These are phyloP conservation scores for Pontoporia blainvillei DNA, from an alignment of 2,113 vertebrate species.

Conservation along the genomic window DNA sequence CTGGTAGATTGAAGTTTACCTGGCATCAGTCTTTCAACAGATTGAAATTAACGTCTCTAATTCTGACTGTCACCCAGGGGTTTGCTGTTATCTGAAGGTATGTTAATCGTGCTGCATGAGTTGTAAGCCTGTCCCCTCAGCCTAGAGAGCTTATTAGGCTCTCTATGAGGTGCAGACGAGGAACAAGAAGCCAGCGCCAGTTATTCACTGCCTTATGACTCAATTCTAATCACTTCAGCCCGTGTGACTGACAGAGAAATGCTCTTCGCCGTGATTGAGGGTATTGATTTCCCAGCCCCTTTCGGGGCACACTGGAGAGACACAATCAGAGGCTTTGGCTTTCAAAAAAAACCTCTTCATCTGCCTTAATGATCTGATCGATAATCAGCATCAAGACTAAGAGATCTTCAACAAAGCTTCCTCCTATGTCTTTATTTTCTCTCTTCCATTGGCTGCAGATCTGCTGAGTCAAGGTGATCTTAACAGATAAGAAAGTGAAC, in stretches of 20 bases:
- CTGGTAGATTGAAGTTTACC: neutral
- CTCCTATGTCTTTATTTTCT: slow-evolving; percentile 85
- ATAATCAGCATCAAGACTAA: slow-evolving; percentile 92
- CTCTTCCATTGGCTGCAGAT: slow-evolving; percentile 86
- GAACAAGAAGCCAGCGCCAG: slow-evolving; percentile 85
- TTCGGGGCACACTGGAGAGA: slow-evolving; percentile 88
- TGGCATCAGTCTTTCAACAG: slow-evolving; percentile 29
- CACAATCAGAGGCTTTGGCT: slow-evolving; percentile 91
- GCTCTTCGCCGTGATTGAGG: slow-evolving; percentile 92
- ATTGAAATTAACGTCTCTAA: slow-evolving; percentile 50
- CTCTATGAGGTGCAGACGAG: slow-evolving; percentile 86
- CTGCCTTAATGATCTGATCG: slow-evolving; percentile 97
- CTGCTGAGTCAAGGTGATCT: slow-evolving; percentile 96
- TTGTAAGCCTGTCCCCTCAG: slow-evolving; percentile 75
- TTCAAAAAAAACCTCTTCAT: slow-evolving; percentile 94
- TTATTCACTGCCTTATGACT: slow-evolving; percentile 97
- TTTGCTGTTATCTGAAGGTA: slow-evolving; percentile 57
- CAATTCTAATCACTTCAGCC: slow-evolving; percentile 96
- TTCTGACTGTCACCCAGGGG: slow-evolving; percentile 36
- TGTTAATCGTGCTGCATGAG: slow-evolving; percentile 69
- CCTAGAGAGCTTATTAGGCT: slow-evolving; percentile 91
- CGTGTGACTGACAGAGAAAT: slow-evolving; percentile 93
- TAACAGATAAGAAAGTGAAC: slow-evolving; percentile 87
- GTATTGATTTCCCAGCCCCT: slow-evolving; percentile 94
- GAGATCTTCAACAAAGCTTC: slow-evolving; percentile 88